phyloP scores from a whole-genome alignment of 2,888 invertebrate species.

The Augiades crinisus region DNA sequence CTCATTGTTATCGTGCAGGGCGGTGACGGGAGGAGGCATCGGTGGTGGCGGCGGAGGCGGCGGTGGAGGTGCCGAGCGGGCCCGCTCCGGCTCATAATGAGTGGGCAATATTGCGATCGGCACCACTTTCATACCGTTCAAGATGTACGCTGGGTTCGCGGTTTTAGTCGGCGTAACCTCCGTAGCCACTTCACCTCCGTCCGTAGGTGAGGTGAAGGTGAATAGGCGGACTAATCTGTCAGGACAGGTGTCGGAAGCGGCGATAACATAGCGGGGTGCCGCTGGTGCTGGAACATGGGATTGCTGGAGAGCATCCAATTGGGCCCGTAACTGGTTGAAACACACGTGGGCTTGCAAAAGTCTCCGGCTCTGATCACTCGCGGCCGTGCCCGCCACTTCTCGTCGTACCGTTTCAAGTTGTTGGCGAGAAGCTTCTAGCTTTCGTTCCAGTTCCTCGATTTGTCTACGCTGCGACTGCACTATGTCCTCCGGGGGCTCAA shows the following conservation, averaged over 20 bases:
- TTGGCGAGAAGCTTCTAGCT: conserved; percentile 88
- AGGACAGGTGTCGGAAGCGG: conserved; percentile 49
- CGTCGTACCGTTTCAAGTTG: conserved; percentile 87
- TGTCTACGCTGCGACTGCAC: conserved; percentile 90
- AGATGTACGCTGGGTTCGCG: conserved; percentile 80
- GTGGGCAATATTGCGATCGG: conserved; percentile 74
- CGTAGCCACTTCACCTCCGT: conserved; percentile 31
- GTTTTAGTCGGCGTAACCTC: conserved; percentile 46
- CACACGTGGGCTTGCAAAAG: conserved; percentile 84
- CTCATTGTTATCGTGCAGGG: conserved; percentile 54
- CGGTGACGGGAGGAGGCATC: conserved; percentile 38
- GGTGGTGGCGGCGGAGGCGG: conserved; percentile 57
- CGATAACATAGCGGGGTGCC: conserved; percentile 62
- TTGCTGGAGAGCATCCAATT: conserved; percentile 83
- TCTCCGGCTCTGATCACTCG: conserved; percentile 68
- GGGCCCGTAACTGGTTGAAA: conserved; percentile 79
- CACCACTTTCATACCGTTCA: conserved; percentile 82
- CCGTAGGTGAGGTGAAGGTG: conserved; percentile 53
- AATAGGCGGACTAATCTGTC: conserved; percentile 59
- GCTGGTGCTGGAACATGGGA: conserved; percentile 58
- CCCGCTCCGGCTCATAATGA: conserved; percentile 64
- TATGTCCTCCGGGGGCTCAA: conserved; percentile 84
- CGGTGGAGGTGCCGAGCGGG: conserved; percentile 53
- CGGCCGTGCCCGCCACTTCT: conserved; percentile 76
- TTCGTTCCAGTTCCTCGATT: conserved; percentile 93